Evolutionary conservation across 2,797 vertebrate species (phyloP), one percentile per base, ranked within the genome.

Genomic region (Mus caroli): DNA sequence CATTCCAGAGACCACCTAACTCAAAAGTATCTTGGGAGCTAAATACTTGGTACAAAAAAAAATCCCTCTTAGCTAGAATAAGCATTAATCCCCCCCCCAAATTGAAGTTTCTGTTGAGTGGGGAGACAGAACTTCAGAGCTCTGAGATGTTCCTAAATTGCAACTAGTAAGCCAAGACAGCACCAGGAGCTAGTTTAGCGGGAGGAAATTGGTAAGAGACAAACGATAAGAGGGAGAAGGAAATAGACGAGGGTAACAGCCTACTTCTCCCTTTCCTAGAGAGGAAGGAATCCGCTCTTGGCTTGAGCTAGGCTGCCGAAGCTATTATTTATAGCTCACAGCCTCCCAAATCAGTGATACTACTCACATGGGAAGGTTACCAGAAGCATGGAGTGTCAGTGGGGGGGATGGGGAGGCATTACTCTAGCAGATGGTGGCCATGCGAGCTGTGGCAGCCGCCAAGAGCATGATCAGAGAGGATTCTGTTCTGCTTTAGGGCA

Each of bases 371-470:
- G 90, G 76, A 86, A 76, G 52, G 88, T 89, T 89, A 95, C 79
- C 96, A 96, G 80, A 86, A 91, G 85, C 67, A 43, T 83, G 88
- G 86, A 58, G 15, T 71, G 60, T 87, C 64, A 6, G 26, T n/a
- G 69, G 87, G n/a, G 58, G 14, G 50, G 50, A 12, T 24, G 54
- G 69, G 46, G 88, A 71, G 82, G 94, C 56, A 26, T 76, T 83
- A 86, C 69, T 13, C 69, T 0, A 93, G 92, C 95, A 98, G 94
- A 97, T 94, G 94, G 96, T 62, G 52, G 94, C 95, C 95, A 78
- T 46, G 79, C 77, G 79, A 94, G 83, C 71, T 46, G 54, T 26
- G 60, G 75, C 3, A 1, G 90, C 90, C 82, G 97, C 96, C 96
- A 90, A 96, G 82, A 91, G 40, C 85, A 87, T 84, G 58, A 37